phyloP scores from a whole-genome alignment of 1,140 invertebrate genomes.

The Anastrepha ludens region DNA sequence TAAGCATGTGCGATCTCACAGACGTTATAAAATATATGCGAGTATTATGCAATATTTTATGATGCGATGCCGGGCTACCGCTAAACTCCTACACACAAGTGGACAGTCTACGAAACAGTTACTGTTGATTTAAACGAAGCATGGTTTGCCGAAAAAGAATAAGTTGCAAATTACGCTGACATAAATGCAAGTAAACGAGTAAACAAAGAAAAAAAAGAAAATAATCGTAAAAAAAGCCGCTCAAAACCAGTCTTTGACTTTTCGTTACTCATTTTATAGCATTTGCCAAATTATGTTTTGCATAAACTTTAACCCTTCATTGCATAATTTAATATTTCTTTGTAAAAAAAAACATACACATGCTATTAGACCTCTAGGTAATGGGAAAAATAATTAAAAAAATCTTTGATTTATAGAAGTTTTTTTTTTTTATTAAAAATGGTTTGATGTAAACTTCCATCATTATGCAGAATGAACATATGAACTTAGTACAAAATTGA shows the following conservation, averaged over 20 bases:
- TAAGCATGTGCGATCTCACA: not conserved
- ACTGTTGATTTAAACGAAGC: not conserved
- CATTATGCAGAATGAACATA: too few relatives aligned
- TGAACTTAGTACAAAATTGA: too few relatives aligned
- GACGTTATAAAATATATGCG: not conserved
- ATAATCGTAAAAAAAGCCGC: not conserved
- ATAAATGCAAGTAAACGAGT: not conserved
- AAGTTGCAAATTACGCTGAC: not conserved
- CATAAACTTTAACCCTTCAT: too few relatives aligned
- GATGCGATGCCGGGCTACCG: not conserved
- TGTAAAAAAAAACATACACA: too few relatives aligned
- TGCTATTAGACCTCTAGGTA: too few relatives aligned
- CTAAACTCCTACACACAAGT: slow-evolving; percentile 27
- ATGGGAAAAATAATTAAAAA: too few relatives aligned
- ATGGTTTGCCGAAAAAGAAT: not conserved
- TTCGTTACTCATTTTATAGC: too few relatives aligned
- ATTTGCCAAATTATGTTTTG: not conserved
- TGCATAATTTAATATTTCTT: too few relatives aligned
- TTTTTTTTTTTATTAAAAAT: too few relatives aligned
- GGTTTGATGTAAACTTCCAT: too few relatives aligned
- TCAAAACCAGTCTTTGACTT: too few relatives aligned
- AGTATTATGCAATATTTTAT: slow-evolving; percentile 33
- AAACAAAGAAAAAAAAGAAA: not conserved
- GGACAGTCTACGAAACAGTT: not conserved
- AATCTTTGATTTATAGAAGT: too few relatives aligned